Base-by-base conservation (phyloP, 2,113 vertebrate genomes). In the Girardinichthys multiradiatus region DNA sequence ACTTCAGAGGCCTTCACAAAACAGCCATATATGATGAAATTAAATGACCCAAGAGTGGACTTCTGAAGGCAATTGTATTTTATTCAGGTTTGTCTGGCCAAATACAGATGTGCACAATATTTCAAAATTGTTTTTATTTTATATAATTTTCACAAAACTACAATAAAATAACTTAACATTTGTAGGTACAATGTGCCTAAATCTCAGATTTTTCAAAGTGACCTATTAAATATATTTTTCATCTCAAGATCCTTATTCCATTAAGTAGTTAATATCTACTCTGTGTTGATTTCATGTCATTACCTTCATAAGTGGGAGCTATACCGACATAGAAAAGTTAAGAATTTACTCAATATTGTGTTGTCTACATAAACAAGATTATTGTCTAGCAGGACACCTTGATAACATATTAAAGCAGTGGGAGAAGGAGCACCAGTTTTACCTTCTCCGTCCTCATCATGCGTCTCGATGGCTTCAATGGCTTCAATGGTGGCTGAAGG, bases 401-500 rank as follows among this genome's bases (percentile, higher is more conserved):
- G 68, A 61, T n/a, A 64, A 37, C 51, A 48, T 72, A 60, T 60
- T 60, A 59, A 69, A 83, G 42, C 57, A 62, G 54, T 71, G 70
- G 78, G 68, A 82, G 73, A 77, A 64, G 79, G 69, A 64, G 69
- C 75, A 39, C 88, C 83, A 26, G 73, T 85, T 95, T 54, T 95
- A 95, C 95, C 95, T 95, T 95, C 94, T 91, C 88, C 61, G 76
- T 95, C 94, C 83, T 93, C 92, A 89, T 80, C 88, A 84, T 90
- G 87, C 28, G 92, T 72, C 92, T 95, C 95, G 88, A 93, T 92
- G 90, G 95, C 94, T 94, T 95, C 95, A 81, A 95, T 95, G 92
- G 95, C 95, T 91, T 95, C 94, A 80, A 94, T 94, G 90, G 95
- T 95, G 90, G 95, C 95, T 95, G 94, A 84, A 80, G 87, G 83